These are phyloP conservation scores for Antrozous pallidus DNA, from an alignment of 2,797 vertebrate species.

Conservation along the genomic window DNA sequence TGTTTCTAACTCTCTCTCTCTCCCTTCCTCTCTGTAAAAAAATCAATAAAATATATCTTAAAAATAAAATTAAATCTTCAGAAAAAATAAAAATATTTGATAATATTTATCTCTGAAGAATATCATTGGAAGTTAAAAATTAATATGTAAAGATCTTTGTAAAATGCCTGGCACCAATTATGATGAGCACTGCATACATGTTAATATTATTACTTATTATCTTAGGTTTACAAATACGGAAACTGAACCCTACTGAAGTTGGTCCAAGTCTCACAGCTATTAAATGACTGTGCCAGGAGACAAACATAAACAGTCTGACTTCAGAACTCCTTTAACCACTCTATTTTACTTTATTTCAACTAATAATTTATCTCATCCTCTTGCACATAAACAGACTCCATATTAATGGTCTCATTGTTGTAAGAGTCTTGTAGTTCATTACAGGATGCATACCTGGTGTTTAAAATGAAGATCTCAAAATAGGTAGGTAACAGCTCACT, in stretches of 20 bases:
- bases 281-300: neutral
- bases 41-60: too few species aligned
- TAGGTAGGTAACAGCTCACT: neutral
- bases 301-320: neutral
- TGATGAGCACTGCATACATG: neutral
- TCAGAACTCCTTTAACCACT: neutral
- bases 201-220: conserved; percentile 25
- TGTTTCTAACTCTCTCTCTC: too few species aligned
- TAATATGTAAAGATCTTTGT: conserved; percentile 40
- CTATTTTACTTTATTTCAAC: conserved; percentile 50
- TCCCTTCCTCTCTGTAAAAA: too few species aligned
- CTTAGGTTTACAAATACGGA: conserved; percentile 11
- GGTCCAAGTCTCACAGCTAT: neutral
- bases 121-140: conserved; percentile 44
- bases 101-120: conserved; percentile 1
- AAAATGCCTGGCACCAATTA: conserved; percentile 9
- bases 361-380: conserved; percentile 22
- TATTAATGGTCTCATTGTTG: neutral
- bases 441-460: neutral
- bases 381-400: neutral
- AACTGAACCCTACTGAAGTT: conserved; percentile 1
- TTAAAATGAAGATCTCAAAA: conserved; percentile 22
- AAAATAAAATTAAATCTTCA: too few species aligned
- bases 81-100: too few species aligned
- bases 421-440: conserved; percentile 18